These are phyloP conservation scores for Corythornis madagascariensis DNA, from an alignment of 2,113 vertebrate genomes.

Conservation along the genomic window DNA sequence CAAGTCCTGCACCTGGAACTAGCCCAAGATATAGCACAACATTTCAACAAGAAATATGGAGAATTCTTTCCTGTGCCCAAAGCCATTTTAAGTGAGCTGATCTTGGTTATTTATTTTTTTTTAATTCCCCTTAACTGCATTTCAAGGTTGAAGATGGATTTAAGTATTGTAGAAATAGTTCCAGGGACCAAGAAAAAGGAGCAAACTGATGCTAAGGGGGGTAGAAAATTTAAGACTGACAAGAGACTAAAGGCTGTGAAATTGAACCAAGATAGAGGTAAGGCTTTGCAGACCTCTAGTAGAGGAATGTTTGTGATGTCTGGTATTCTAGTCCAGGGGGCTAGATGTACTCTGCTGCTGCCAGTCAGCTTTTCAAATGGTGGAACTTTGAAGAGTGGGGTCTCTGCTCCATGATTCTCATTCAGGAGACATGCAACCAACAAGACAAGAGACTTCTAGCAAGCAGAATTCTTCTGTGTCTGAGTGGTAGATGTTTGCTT, in stretches of 20 bases:
- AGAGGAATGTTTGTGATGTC: not conserved
- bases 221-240: not conserved
- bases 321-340: not conserved
- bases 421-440: not conserved
- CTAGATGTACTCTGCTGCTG: not conserved
- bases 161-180: slow-evolving; percentile 27
- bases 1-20: slow-evolving; percentile 95
- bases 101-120: not conserved
- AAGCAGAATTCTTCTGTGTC: not conserved
- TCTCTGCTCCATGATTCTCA: not conserved
- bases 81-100: slow-evolving; percentile 84
- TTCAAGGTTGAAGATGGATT: not conserved
- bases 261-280: not conserved
- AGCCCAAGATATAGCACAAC: slow-evolving; percentile 87
- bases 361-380: not conserved
- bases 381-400: not conserved
- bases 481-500: not conserved
- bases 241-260: not conserved
- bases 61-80: slow-evolving; percentile 87
- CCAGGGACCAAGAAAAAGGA: not conserved
- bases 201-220: not conserved
- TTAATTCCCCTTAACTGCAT: not conserved
- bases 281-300: not conserved
- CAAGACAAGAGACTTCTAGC: not conserved
- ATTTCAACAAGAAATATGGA: slow-evolving; percentile 91